Evolutionary conservation across 2,797 vertebrate genomes (phyloP).

Genomic region (Garrulus glandarius): DNA sequence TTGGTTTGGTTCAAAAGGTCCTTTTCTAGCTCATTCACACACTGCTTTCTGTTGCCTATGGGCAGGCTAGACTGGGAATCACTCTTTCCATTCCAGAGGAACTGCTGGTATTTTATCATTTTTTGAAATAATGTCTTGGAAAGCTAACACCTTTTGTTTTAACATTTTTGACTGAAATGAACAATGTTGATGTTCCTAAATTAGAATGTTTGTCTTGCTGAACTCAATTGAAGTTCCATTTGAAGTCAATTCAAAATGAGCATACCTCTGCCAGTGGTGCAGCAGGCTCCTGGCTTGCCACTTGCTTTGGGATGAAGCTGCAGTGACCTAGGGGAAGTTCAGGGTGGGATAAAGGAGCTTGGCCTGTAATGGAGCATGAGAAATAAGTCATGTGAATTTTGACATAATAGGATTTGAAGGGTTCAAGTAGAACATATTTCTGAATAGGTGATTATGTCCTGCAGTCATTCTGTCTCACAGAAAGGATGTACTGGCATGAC

Average conservation of each 20-base stretch:
- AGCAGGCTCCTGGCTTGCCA: neutral
- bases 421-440: neutral
- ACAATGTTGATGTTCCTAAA: neutral
- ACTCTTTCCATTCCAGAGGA: neutral
- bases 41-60: neutral
- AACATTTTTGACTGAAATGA: neutral
- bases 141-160: neutral
- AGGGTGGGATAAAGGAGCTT: neutral
- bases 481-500: neutral
- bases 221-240: neutral
- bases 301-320: neutral
- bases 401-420: neutral
- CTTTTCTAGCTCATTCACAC: neutral
- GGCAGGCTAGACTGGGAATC: neutral
- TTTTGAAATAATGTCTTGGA: neutral
- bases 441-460: neutral
- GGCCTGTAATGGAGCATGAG: neutral
- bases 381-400: neutral
- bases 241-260: conserved; percentile 2
- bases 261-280: neutral
- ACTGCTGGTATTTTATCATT: neutral
- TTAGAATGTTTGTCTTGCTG: neutral
- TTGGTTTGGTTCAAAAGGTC: neutral
- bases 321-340: neutral
- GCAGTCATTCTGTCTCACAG: neutral